These are phyloP conservation scores for Acyrthosiphon pisum DNA, from an alignment of 1,140 invertebrate species.

Conservation along the genomic window DNA sequence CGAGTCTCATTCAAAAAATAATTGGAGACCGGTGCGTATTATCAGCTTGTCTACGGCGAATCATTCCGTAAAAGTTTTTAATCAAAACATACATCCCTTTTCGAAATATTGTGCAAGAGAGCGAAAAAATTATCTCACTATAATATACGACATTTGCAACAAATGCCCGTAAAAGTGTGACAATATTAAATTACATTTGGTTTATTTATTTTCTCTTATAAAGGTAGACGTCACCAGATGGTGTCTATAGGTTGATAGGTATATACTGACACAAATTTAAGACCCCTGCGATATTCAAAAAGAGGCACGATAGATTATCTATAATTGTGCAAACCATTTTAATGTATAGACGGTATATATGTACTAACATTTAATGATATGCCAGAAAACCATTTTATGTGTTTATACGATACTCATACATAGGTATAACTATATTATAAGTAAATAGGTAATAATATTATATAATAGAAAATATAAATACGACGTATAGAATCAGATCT, in stretches of 20 bases:
- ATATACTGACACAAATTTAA: not conserved
- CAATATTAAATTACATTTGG: not conserved
- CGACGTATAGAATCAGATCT: no score
- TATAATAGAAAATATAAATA: no score
- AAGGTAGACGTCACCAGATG: not conserved
- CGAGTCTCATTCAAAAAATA: constrained; percentile 36
- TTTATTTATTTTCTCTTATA: not conserved
- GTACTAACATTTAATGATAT: no score
- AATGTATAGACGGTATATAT: no score
- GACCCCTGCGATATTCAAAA: not conserved
- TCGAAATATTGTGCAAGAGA: not conserved
- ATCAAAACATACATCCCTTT: constrained; percentile 38
- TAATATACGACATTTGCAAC: not conserved
- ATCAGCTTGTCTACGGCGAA: not conserved
- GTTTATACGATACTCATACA: no score
- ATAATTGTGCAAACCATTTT: no score
- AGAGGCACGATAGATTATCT: no score
- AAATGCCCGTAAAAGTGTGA: not conserved
- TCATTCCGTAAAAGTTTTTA: constrained; percentile 23
- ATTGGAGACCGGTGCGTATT: constrained; percentile 4
- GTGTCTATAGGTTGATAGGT: no score
- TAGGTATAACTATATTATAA: no score
- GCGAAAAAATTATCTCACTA: not conserved
- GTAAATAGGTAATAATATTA: no score
- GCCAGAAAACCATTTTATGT: no score